Evolutionary conservation across 2,797 vertebrate species (phyloP).

Genomic region (Nothura maculosa): DNA sequence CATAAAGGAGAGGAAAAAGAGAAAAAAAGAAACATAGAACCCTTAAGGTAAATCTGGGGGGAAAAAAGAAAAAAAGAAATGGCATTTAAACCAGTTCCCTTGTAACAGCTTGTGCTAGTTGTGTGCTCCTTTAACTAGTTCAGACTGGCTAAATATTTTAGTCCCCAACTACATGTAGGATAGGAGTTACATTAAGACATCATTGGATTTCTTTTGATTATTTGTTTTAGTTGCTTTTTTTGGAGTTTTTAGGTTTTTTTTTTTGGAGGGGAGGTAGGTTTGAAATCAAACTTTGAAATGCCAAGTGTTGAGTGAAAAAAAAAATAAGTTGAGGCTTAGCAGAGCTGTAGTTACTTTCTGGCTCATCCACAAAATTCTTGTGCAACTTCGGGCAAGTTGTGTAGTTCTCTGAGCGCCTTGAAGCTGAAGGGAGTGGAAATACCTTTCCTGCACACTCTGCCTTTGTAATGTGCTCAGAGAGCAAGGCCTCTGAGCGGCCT

Average conservation of each 20-base stretch:
- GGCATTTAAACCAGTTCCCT: not conserved
- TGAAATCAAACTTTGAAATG: not conserved
- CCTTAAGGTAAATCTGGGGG: not conserved
- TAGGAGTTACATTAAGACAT: not conserved
- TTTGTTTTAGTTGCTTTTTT: too few relatives aligned
- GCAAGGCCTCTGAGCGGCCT: not conserved
- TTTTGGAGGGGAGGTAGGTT: not conserved
- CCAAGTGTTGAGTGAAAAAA: not conserved
- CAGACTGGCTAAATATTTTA: not conserved
- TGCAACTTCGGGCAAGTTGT: not conserved
- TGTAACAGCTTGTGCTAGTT: not conserved
- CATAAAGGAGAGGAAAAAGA: not conserved
- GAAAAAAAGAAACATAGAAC: not conserved
- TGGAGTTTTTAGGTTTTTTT: not conserved
- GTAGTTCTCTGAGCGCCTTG: not conserved
- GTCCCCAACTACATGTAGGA: not conserved
- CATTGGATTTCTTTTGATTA: not conserved
- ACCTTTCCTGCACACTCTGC: not conserved
- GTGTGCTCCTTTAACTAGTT: not conserved
- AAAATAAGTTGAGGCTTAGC: not conserved
- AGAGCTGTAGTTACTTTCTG: not conserved
- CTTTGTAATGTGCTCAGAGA: not conserved
- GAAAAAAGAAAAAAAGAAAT: not conserved
- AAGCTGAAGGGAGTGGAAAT: not conserved
- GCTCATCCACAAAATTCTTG: not conserved